These are phyloP conservation scores for Drosophila nigrodunni DNA, from an alignment of 1,140 invertebrate genomes.

Conservation along the genomic window DNA sequence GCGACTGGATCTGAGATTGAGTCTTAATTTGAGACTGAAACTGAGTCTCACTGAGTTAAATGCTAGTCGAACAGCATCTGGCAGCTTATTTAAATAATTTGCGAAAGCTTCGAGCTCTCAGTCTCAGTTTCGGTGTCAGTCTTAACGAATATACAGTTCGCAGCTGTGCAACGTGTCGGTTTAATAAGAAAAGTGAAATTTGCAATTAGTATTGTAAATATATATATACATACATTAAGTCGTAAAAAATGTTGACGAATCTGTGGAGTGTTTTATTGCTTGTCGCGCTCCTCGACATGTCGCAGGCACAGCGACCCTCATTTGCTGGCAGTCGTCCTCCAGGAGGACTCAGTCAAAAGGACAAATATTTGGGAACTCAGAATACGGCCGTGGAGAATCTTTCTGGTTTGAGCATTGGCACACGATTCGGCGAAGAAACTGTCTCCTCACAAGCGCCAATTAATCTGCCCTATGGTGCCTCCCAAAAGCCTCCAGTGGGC, in stretches of 20 bases:
- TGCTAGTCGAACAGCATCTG: conserved; percentile 39
- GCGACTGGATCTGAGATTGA: neutral
- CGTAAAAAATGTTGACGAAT: conserved; percentile 52
- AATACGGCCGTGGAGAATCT: conserved; percentile 68
- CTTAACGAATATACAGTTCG: conserved; percentile 8
- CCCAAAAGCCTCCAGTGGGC: conserved; percentile 73
- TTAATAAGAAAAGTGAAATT: conserved; percentile 22
- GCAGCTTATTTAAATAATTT: conserved; percentile 68
- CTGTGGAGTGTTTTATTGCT: conserved; percentile 21
- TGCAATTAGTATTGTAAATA: neutral
- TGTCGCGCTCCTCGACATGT: conserved; percentile 41
- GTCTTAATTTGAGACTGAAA: neutral
- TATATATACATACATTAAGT: conserved; percentile 23
- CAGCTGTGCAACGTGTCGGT: conserved; percentile 24
- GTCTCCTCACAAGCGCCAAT: conserved; percentile 21
- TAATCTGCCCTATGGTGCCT: conserved; percentile 57
- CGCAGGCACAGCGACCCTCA: conserved; percentile 70
- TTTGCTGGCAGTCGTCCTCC: conserved; percentile 76
- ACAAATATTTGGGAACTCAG: conserved; percentile 68
- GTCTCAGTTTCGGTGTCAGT: conserved; percentile 47
- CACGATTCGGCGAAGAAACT: conserved; percentile 64
- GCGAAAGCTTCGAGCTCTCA: conserved; percentile 40
- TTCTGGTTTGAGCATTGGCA: conserved; percentile 61
- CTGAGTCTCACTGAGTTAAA: conserved; percentile 25
- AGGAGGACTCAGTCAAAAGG: conserved; percentile 74